phyloP scores from a whole-genome alignment of 64 coral and sea anemone genomes.

The Catalaphyllia jardinei region DNA sequence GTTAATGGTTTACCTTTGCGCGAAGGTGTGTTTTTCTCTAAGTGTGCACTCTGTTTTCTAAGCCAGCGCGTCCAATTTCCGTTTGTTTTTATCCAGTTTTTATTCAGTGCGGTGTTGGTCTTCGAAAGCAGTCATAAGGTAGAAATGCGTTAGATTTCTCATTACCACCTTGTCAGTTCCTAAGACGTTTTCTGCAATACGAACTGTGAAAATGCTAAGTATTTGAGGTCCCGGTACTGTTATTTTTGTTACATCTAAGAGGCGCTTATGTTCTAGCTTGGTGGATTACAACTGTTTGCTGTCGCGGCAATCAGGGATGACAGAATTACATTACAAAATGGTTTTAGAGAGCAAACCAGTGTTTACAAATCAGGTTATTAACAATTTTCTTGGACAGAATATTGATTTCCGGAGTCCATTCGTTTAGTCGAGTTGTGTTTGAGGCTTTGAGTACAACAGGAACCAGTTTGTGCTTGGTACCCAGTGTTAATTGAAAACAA shows the following conservation, averaged over 20 bases:
- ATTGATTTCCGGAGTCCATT: not conserved
- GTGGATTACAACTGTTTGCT: not conserved
- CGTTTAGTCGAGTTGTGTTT: not conserved
- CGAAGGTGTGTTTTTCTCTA: not conserved
- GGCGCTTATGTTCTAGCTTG: not conserved
- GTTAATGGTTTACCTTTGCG: not conserved
- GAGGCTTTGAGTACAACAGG: not conserved
- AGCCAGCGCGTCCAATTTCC: not conserved
- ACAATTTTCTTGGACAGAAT: not conserved
- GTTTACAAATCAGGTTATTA: not conserved
- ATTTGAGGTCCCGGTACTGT: not conserved
- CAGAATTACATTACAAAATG: not conserved
- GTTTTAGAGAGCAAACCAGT: not conserved
- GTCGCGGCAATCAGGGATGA: not conserved
- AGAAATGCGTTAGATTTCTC: not conserved
- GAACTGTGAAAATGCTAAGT: constrained; percentile 3
- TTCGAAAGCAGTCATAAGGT: not conserved
- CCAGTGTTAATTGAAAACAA: constrained; percentile 2
- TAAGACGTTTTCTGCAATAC: not conserved
- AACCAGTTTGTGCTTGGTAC: not conserved
- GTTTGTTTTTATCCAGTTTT: not conserved
- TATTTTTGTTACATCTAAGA: not conserved
- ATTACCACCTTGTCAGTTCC: not conserved
- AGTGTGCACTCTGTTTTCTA: not conserved
- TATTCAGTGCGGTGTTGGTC: not conserved